These are phyloP conservation scores for Oxyruncus cristatus DNA, from an alignment of 2,113 vertebrate species.

Conservation along the genomic window DNA sequence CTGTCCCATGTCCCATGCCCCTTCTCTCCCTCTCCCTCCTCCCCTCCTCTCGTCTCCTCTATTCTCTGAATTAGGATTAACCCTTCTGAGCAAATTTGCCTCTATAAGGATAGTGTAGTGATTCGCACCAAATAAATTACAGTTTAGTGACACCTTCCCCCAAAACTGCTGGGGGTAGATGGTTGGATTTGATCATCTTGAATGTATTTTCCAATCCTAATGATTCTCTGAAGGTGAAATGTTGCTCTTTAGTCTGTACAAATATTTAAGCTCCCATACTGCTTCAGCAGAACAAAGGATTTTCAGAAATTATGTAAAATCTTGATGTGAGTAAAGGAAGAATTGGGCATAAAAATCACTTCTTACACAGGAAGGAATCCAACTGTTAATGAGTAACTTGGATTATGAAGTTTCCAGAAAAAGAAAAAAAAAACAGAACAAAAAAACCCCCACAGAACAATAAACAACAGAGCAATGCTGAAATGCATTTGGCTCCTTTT, in stretches of 20 bases:
- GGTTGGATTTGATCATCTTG: background rate
- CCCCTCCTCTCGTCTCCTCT: background rate
- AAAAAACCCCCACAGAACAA: no score
- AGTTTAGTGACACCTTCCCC: background rate
- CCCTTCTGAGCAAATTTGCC: background rate
- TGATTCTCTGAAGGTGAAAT: background rate
- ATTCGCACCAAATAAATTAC: background rate
- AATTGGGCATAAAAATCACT: background rate
- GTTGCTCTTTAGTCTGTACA: background rate
- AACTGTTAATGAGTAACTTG: background rate
- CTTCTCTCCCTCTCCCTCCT: background rate
- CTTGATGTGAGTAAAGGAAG: background rate
- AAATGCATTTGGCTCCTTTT: background rate
- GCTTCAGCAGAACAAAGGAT: background rate
- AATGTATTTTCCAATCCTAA: background rate
- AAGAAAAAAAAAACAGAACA: background rate
- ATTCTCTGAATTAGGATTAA: background rate
- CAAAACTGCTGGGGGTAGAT: no score
- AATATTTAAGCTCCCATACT: background rate
- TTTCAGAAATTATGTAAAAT: background rate
- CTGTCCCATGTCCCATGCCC: background rate
- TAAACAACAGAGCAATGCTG: background rate
- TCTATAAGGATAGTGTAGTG: background rate
- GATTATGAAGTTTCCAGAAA: background rate
- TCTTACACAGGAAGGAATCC: background rate